These are phyloP conservation scores for Microplitis deprimator DNA, from an alignment of 2,888 invertebrate genomes.

Conservation along the genomic window DNA sequence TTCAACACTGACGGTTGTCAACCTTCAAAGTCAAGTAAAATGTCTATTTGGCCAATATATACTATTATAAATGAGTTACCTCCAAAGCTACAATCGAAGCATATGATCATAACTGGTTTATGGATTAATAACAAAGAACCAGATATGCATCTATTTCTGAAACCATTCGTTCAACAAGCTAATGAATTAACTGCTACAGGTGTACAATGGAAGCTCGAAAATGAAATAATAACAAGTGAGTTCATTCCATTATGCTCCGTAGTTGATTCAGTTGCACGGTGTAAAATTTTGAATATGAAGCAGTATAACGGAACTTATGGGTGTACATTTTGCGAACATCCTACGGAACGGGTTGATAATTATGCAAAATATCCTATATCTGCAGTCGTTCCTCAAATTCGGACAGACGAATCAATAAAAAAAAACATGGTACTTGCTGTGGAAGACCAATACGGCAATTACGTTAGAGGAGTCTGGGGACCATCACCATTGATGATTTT, in stretches of 20 bases:
- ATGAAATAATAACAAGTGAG: constrained; percentile 26
- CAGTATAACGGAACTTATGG: constrained; percentile 35
- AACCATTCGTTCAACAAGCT: constrained; percentile 37
- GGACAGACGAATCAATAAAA: constrained; percentile 35
- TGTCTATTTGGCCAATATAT: constrained; percentile 46
- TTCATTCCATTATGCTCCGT: constrained; percentile 28
- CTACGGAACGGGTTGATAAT: not conserved
- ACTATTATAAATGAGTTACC: constrained; percentile 45
- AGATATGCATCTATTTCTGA: constrained; percentile 43
- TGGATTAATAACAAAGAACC: constrained; percentile 46
- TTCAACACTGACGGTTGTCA: constrained; percentile 47
- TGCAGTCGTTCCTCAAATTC: constrained; percentile 5
- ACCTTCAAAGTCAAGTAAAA: constrained; percentile 39
- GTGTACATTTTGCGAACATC: not conserved
- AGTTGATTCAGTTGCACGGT: constrained; percentile 39
- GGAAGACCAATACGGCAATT: not conserved
- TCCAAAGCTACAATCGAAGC: constrained; percentile 27
- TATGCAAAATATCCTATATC: constrained; percentile 36
- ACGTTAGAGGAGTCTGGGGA: constrained; percentile 21
- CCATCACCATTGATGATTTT: too few species aligned
- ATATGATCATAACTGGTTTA: constrained; percentile 31
- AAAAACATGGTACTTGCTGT: not conserved
- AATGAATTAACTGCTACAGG: constrained; percentile 31
- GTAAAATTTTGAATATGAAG: constrained; percentile 40
- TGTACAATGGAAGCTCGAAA: constrained; percentile 29